phyloP scores from a whole-genome alignment of 2,797 vertebrate genomes.

The Sebastiscus tertius region DNA sequence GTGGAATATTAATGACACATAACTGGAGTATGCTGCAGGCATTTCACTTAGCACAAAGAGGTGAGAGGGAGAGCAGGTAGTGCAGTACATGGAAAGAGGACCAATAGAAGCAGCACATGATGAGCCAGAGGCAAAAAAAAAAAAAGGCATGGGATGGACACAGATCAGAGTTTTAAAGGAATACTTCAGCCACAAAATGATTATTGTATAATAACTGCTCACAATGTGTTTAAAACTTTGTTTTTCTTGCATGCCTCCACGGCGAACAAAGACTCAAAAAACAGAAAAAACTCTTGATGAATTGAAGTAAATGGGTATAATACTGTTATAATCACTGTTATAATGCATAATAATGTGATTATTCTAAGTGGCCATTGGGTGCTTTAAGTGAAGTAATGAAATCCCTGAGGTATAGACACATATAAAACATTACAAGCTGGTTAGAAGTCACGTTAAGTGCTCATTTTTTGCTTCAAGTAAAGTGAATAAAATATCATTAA shows the following conservation, averaged over 20 bases:
- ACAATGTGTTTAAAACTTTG: rapidly evolving
- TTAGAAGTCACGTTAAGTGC: not conserved
- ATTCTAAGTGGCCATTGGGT: not conserved
- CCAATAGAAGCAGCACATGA: not conserved
- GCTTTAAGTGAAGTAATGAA: not conserved
- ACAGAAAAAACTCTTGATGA: too few species aligned
- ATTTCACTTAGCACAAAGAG: not conserved
- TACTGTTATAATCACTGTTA: not conserved
- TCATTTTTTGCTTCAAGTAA: too few species aligned
- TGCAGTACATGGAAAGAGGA: not conserved
- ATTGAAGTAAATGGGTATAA: too few species aligned
- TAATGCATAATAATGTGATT: not conserved
- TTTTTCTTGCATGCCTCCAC: too few species aligned
- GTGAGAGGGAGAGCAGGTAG: not conserved
- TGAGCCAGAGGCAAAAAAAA: not conserved
- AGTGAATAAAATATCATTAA: too few species aligned
- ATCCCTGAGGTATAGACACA: not conserved
- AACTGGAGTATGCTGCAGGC: not conserved
- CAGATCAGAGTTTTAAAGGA: not conserved
- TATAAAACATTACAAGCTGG: not conserved
- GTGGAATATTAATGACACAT: not conserved
- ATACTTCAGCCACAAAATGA: too few species aligned
- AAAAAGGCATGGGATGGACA: not conserved
- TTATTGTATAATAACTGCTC: too few species aligned
- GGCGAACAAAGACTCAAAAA: too few species aligned